Evolutionary conservation across 2,113 vertebrate species (phyloP).

Genomic region (Pampusana beccarii): DNA sequence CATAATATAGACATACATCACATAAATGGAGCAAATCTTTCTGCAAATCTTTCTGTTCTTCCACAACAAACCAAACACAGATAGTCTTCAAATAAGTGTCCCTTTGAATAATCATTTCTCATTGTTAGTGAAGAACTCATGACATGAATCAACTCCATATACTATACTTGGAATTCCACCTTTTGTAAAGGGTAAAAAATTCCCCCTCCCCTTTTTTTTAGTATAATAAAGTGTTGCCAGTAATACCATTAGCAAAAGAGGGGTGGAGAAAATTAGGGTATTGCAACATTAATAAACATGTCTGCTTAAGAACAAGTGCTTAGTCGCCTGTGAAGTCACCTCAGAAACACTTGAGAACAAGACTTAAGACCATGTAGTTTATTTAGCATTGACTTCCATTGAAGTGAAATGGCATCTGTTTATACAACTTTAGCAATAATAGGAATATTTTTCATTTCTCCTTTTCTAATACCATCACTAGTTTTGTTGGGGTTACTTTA

Average conservation of each 20-base stretch:
- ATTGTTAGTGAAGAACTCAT: neutral
- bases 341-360: neutral
- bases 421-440: neutral
- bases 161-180: neutral
- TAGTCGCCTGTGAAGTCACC: neutral
- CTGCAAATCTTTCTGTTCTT: no score
- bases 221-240: neutral
- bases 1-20: no score
- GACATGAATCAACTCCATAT: neutral
- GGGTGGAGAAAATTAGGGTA: conserved; percentile 51
- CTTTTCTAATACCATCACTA: conserved; percentile 3
- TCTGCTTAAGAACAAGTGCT: neutral
- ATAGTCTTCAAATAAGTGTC: neutral
- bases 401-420: conserved; percentile 6
- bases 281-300: conserved; percentile 57
- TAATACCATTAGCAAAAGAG: neutral
- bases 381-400: neutral
- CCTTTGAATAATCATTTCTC: neutral
- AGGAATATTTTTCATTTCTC: neutral
- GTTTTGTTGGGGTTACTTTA: neutral
- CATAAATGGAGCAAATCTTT: no score
- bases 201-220: neutral
- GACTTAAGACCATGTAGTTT: neutral
- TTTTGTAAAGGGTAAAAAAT: neutral
- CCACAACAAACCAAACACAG: neutral